These are phyloP conservation scores for Gasterosteus nipponicus DNA, from an alignment of 2,113 vertebrate genomes.

Conservation along the genomic window DNA sequence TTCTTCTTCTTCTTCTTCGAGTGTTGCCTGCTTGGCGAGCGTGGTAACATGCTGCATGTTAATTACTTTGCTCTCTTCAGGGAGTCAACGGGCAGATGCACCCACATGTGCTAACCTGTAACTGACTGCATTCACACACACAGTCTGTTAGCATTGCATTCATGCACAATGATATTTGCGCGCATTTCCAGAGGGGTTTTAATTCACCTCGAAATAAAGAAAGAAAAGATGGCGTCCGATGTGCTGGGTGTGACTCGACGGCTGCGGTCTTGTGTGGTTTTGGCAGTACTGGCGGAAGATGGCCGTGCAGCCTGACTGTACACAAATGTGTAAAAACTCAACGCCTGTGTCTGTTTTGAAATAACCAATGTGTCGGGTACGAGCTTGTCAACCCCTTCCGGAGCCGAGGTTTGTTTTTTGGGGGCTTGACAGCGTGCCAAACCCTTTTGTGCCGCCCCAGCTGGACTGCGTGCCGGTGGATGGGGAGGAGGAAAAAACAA, in stretches of 20 bases:
- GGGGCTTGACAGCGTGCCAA: slow-evolving; percentile 55
- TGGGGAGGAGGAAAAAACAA: slow-evolving; percentile 53
- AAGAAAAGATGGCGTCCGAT: slow-evolving; percentile 38
- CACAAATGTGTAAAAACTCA: slow-evolving; percentile 17
- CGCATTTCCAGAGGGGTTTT: slow-evolving; percentile 10
- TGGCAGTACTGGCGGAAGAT: slow-evolving; percentile 10
- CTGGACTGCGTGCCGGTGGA: slow-evolving; percentile 54
- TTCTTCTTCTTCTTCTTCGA: slow-evolving; percentile 27
- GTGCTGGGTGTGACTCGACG: slow-evolving; percentile 57
- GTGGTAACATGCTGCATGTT: slow-evolving; percentile 57
- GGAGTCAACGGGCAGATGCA: slow-evolving; percentile 56
- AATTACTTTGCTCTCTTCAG: slow-evolving; percentile 65
- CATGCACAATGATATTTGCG: too few species aligned
- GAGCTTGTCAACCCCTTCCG: slow-evolving; percentile 35
- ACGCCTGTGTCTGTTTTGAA: slow-evolving; percentile 18
- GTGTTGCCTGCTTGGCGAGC: slow-evolving; percentile 43
- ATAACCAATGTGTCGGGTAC: slow-evolving; percentile 40
- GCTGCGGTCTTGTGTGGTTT: slow-evolving; percentile 37
- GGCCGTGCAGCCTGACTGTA: slow-evolving; percentile 16
- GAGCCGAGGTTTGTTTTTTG: slow-evolving; percentile 22
- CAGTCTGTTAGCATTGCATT: too few species aligned
- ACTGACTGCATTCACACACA: slow-evolving; percentile 11
- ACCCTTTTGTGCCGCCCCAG: slow-evolving; percentile 62
- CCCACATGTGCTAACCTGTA: slow-evolving; percentile 56
- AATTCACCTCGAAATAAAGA: slow-evolving; percentile 19